Conservation (phyloP, 92 coral and sea anemone genomes). For the Galaxea fascicularis region DNA sequence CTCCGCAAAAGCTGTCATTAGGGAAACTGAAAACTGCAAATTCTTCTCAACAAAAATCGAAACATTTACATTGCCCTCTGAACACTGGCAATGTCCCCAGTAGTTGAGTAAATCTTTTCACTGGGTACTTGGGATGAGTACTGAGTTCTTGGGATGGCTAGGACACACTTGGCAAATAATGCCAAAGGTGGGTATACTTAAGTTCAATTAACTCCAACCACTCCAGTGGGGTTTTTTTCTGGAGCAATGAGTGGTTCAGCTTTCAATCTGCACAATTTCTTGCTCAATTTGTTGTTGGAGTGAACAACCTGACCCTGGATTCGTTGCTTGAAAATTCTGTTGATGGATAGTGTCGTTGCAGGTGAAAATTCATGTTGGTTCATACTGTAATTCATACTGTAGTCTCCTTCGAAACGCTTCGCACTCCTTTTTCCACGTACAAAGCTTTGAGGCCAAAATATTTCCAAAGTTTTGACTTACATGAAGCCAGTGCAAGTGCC, state of each 20-base stretch:
- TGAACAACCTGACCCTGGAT: background rate
- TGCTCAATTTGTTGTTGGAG: constrained; percentile 9
- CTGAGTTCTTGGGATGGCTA: background rate
- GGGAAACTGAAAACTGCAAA: background rate
- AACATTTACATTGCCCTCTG: background rate
- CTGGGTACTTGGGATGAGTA: background rate
- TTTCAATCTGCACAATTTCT: background rate
- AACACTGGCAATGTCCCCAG: background rate
- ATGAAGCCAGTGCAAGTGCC: too few species aligned
- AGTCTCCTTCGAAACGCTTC: too few species aligned
- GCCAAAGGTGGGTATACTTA: background rate
- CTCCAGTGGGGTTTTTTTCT: background rate
- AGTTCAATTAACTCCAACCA: background rate
- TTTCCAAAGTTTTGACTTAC: too few species aligned
- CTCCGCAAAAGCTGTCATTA: background rate
- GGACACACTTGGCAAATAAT: background rate
- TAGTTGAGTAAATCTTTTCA: background rate
- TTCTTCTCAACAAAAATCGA: background rate
- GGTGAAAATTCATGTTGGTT: too few species aligned
- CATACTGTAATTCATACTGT: too few species aligned
- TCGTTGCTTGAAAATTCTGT: too few species aligned
- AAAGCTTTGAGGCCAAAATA: too few species aligned
- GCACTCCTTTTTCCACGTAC: too few species aligned
- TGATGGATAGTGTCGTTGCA: too few species aligned
- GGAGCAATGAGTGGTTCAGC: constrained; percentile 8